Base-by-base conservation (phyloP, 2,888 invertebrate genomes). In the Platynereis dumerilii region DNA sequence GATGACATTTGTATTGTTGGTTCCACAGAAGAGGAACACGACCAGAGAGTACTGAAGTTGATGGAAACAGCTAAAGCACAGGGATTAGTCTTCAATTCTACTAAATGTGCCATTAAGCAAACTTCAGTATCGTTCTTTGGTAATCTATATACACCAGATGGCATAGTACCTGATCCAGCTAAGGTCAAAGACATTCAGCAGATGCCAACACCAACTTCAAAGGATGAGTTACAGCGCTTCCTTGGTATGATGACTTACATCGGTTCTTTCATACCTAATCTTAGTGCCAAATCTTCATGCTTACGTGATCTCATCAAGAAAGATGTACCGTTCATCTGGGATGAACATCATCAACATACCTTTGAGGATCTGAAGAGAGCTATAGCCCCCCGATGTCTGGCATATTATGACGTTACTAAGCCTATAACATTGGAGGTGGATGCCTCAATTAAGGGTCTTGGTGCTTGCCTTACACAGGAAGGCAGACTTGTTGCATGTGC, bases 401-500 rank as follows among this genome's bases (percentile, higher is more conserved):
- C 60, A 20, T 63, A 54, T 53, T 70, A 68, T 52, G 60, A 66
- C 34, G 27, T 64, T n/a, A 15, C 22, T 3, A 59, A 60, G 27
- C 42, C 63, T 28, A 29, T 58, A 3, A 62, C 62, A 26, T 15
- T 64, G 5, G 45, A 45, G 48, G 42, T 52, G 15, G 64, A 64
- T 52, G 57, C 64, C 17, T 58, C 58, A 22, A 48, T 28, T 1
- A 67, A 64, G 57, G 74, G 73, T 3, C 56, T 75, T 5, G 73
- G 75, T 17, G 73, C 72, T 15, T 62, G 27, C 1, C 58, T 76
- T 0, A 39, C 75, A 17, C 75, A 75, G 56, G 65, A 75, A 17
- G 67, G 60, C 2, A 64, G 52, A 53, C 74, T 70, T 0, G 67
- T 76, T 2, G 68, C 68, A 2, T 77, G 66, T 60, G 74, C 75